Conservation (phyloP, 2,888 invertebrate genomes). For the Lasioglossum pauxillum region DNA sequence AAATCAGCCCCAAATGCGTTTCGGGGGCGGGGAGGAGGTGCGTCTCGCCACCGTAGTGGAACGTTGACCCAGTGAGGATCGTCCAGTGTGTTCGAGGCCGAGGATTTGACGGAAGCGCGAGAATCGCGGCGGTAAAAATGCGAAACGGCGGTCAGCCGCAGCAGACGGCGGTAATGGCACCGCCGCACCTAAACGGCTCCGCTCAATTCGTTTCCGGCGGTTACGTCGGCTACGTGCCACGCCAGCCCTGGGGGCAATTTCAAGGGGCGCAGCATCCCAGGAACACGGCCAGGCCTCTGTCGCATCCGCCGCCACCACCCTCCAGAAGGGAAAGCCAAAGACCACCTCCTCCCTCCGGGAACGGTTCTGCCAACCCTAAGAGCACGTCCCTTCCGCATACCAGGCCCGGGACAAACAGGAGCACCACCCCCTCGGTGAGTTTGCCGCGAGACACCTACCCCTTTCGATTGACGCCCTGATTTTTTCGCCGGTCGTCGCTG, state of each 20-base stretch:
- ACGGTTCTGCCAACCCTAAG: constrained; percentile 68
- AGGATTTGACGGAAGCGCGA: constrained; percentile 36
- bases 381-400: constrained; percentile 76
- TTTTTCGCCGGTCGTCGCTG: neutral
- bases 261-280: constrained; percentile 65
- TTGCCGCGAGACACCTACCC: constrained; percentile 16
- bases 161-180: constrained; percentile 82
- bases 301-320: constrained; percentile 81
- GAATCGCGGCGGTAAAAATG: constrained; percentile 71
- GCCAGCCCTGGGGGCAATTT: constrained; percentile 85
- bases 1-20: constrained; percentile 32
- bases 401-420: constrained; percentile 72
- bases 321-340: constrained; percentile 77
- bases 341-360: constrained; percentile 52
- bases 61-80: constrained; percentile 52
- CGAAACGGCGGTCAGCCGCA: constrained; percentile 82
- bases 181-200: constrained; percentile 84
- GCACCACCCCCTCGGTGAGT: constrained; percentile 83
- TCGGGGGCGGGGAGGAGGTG: neutral
- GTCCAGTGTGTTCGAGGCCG: constrained; percentile 10
- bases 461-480: neutral
- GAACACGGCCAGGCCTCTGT: constrained; percentile 76
- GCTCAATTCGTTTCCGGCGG: constrained; percentile 85
- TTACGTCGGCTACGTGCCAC: constrained; percentile 86
- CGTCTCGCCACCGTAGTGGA: constrained; percentile 13